Conservation (phyloP, 2,888 invertebrate genomes). For the Drosophila mulleri region DNA sequence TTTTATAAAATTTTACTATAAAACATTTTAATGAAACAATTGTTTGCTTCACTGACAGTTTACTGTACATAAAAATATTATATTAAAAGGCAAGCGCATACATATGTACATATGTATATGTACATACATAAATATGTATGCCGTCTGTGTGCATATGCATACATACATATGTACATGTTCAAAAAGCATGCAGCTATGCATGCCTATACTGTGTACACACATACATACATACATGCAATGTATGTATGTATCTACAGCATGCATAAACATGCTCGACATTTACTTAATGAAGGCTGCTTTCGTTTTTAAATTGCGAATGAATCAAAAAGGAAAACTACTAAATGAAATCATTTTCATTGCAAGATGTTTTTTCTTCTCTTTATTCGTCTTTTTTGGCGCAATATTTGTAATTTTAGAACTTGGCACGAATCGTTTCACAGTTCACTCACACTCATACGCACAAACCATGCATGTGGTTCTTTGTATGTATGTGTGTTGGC, state of each 20-base stretch:
- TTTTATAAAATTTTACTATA: not conserved
- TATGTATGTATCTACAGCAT: not conserved
- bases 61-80: constrained; percentile 22
- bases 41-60: not conserved
- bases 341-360: constrained; percentile 52
- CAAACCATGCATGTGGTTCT: not conserved
- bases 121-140: not conserved
- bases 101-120: too few species aligned
- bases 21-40: not conserved
- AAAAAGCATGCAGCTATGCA: too few species aligned
- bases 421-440: constrained; percentile 60
- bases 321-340: constrained; percentile 26
- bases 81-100: not conserved
- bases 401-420: constrained; percentile 76
- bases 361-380: constrained; percentile 18
- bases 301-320: constrained; percentile 62
- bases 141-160: too few species aligned
- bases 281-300: constrained; percentile 55
- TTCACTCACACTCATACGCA: constrained; percentile 28
- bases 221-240: not conserved
- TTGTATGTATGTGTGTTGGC: constrained; percentile 19
- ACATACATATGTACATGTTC: not conserved
- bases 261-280: constrained; percentile 11
- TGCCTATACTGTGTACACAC: too few species aligned
- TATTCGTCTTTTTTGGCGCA: constrained; percentile 35